These are phyloP conservation scores for Schizaphis graminum DNA, from an alignment of 2,888 invertebrate species.

Conservation along the genomic window DNA sequence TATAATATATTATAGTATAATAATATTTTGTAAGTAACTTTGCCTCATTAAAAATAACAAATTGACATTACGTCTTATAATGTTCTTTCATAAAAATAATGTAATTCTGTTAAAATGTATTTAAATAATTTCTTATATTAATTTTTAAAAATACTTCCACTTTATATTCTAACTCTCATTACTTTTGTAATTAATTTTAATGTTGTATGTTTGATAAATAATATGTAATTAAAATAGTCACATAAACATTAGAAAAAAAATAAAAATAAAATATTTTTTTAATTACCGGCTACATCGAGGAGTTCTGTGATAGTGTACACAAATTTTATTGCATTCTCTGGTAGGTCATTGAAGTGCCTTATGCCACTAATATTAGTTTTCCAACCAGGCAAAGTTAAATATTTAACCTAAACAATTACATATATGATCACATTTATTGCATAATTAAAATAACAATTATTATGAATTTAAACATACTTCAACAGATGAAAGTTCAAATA, in stretches of 20 bases:
- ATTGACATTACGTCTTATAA: too few relatives aligned
- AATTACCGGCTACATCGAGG: conserved; percentile 84
- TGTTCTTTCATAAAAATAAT: too few relatives aligned
- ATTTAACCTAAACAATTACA: conserved; percentile 79
- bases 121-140: background rate
- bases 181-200: background rate
- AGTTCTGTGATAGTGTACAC: conserved; percentile 85
- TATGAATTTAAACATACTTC: conserved; percentile 73
- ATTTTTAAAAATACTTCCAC: background rate
- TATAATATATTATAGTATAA: background rate
- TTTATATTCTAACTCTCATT: background rate
- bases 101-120: too few relatives aligned
- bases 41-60: background rate
- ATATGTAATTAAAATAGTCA: background rate
- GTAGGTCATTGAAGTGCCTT: conserved; percentile 85
- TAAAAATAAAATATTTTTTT: too few relatives aligned
- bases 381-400: conserved; percentile 93
- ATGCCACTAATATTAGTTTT: conserved; percentile 82
- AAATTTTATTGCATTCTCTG: conserved; percentile 86
- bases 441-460: background rate
- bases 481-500: conserved; percentile 81
- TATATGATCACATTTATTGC: background rate
- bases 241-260: background rate
- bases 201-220: background rate
- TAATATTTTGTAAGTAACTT: background rate